Percentiles rank a stretch among this genome's conserved stretches.
These are phyloP conservation scores for Acanthococcus lagerstroemiae DNA, from an alignment of 2,888 invertebrate genomes.

Conservation along the genomic window DNA sequence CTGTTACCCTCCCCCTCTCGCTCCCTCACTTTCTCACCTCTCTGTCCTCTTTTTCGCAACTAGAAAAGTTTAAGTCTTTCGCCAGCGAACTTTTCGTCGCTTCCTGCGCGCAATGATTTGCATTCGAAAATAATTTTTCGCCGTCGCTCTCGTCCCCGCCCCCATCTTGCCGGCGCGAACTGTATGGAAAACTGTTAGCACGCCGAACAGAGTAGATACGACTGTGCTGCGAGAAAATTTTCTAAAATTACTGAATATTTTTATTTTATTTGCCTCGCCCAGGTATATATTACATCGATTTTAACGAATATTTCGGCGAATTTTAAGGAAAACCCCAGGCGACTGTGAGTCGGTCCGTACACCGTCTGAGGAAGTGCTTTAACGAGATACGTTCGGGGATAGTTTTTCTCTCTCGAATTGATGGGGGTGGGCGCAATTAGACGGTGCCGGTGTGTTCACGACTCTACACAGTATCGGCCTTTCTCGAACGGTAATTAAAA, in stretches of 20 bases:
- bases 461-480: neutral
- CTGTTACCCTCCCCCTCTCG: neutral
- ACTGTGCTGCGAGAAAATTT: too few species aligned
- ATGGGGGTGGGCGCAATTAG: too few species aligned
- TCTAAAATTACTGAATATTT: neutral
- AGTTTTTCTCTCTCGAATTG: too few species aligned
- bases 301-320: too few species aligned
- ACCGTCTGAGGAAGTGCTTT: too few species aligned
- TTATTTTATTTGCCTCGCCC: neutral
- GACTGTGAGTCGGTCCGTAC: too few species aligned
- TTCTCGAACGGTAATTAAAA: conserved; percentile 18
- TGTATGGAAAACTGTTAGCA: too few species aligned
- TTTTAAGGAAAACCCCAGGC: too few species aligned
- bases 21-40: neutral
- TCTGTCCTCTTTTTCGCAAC: neutral
- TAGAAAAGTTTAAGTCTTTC: conserved; percentile 21
- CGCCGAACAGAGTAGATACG: too few species aligned
- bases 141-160: neutral
- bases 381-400: too few species aligned
- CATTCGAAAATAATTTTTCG: conserved; percentile 3
- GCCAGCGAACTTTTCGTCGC: neutral
- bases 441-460: too few species aligned
- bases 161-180: neutral
- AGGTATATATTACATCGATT: too few species aligned
- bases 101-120: neutral